phyloP scores from a whole-genome alignment of 2,797 vertebrate genomes.

The Takifugu ocellatus region DNA sequence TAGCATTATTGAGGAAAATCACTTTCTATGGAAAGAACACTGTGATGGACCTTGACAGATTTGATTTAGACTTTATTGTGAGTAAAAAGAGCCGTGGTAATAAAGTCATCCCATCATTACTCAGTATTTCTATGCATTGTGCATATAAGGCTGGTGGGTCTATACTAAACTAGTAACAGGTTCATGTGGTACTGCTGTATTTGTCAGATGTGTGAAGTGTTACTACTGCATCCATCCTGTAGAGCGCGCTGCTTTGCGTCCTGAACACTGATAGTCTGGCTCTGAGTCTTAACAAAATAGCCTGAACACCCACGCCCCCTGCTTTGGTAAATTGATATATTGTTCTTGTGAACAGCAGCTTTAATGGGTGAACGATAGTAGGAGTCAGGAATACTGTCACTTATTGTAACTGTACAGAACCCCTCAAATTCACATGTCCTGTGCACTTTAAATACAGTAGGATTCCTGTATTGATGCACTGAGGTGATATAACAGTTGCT shows the following conservation, averaged over 20 bases:
- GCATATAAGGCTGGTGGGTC: slow-evolving; percentile 38
- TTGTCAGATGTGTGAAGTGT: slow-evolving; percentile 74
- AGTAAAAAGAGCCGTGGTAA: slow-evolving; percentile 11
- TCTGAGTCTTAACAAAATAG: slow-evolving; percentile 27
- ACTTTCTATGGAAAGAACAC: slow-evolving; percentile 34
- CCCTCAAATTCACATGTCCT: slow-evolving; percentile 34
- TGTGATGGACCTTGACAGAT: slow-evolving; percentile 42
- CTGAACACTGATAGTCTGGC: slow-evolving; percentile 73
- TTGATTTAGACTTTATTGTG: slow-evolving; percentile 33
- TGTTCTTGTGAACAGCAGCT: slow-evolving; percentile 41
- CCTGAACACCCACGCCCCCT: no score
- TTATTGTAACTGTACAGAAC: slow-evolving; percentile 41
- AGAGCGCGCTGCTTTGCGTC: slow-evolving; percentile 64
- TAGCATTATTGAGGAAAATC: slow-evolving; percentile 8
- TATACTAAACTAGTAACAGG: slow-evolving; percentile 34
- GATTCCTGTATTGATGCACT: slow-evolving; percentile 51
- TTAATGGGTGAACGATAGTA: slow-evolving; percentile 33
- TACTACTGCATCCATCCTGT: slow-evolving; percentile 66
- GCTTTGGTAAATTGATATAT: slow-evolving; percentile 28
- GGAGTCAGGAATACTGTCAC: slow-evolving; percentile 39
- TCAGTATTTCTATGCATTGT: slow-evolving; percentile 40
- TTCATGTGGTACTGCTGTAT: slow-evolving; percentile 47
- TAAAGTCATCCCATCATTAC: slow-evolving; percentile 12
- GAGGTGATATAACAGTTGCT: slow-evolving; percentile 57
- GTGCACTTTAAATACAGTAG: slow-evolving; percentile 57